phyloP scores from a whole-genome alignment of 2,113 vertebrate genomes.

The Oncorhynchus mykiss region DNA sequence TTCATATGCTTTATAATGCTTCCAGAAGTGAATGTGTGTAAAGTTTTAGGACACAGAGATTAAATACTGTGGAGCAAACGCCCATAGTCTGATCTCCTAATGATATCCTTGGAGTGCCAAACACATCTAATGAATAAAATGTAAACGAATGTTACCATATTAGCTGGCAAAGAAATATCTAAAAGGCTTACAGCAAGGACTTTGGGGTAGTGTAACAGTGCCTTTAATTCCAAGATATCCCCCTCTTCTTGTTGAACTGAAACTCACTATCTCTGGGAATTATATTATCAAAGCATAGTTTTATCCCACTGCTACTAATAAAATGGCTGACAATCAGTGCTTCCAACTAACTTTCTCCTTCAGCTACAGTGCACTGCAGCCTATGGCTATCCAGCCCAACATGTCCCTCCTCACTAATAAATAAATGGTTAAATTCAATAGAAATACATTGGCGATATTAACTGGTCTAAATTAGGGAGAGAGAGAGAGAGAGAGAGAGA shows the following conservation, averaged over 20 bases:
- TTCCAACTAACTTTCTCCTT: constrained; percentile 35
- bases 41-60: not conserved
- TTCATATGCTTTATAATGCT: not conserved
- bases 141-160: constrained; percentile 57
- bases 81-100: constrained; percentile 43
- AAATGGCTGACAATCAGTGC: constrained; percentile 56
- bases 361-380: not conserved
- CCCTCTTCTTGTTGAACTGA: constrained; percentile 37
- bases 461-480: not conserved
- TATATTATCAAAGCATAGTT: constrained; percentile 59
- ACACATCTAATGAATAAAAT: constrained; percentile 55
- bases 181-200: constrained; percentile 28
- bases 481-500: constrained; percentile 11
- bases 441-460: not conserved
- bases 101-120: constrained; percentile 49
- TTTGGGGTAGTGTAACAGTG: constrained; percentile 13
- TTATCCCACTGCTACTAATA: constrained; percentile 52
- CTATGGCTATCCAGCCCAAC: not conserved
- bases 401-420: not conserved
- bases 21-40: not conserved
- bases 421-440: not conserved
- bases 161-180: constrained; percentile 44
- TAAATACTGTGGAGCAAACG: constrained; percentile 3
- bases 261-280: constrained; percentile 57
- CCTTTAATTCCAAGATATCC: constrained; percentile 40